Base-by-base conservation (phyloP, 2,888 invertebrate species). In the Hirtodrosophila cameraria region DNA sequence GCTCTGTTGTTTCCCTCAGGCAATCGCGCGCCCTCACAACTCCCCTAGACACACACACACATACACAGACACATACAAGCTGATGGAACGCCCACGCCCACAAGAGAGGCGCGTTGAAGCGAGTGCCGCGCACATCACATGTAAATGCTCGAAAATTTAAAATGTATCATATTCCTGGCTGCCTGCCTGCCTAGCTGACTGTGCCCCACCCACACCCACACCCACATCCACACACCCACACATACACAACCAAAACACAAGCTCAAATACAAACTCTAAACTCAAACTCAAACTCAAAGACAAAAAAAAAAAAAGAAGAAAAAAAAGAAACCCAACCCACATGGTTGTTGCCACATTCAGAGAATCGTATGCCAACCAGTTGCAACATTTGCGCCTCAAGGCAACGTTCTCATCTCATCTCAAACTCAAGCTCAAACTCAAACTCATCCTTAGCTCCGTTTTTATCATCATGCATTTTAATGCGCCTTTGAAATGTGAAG, bases 401-500 rank as follows among this genome's bases (percentile, higher is more conserved):
- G 53, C 68, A 68, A 16, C 70, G 7, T 46, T 48, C 39, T 43
- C 55, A 62, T 25, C 50, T 25, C 52, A 18, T 33, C 11, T n/a
- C n/a, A n/a, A n/a, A n/a, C 25, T 16, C 28, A 18, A 2, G 16
- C 15, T 15, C 8, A 20, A 3, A 31, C 42, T 18, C 63, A 38
- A 42, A 35, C 45, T 45, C 53, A 38, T 27, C 33, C 59, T 38
- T 36, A 41, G 42, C 64, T 58, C 42, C 6, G 59, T 70, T 69
- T 69, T 69, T 69, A 79, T 73, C 79, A 70, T 75, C 62, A 73
- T 85, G 82, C 80, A 80, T 81, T 82, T 80, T 80, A 80, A 85
- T 82, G 81, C 79, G 85, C 79, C 85, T 82, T 81, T 82, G 81
- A 79, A 82, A 82, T 71, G 79, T 82, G 83, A 80, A 80, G 85